Percentiles rank a stretch among this genome's conserved stretches.
These are phyloP conservation scores for Dyspetes luteomarginatus DNA, from an alignment of 2,888 invertebrate species.

Conservation along the genomic window DNA sequence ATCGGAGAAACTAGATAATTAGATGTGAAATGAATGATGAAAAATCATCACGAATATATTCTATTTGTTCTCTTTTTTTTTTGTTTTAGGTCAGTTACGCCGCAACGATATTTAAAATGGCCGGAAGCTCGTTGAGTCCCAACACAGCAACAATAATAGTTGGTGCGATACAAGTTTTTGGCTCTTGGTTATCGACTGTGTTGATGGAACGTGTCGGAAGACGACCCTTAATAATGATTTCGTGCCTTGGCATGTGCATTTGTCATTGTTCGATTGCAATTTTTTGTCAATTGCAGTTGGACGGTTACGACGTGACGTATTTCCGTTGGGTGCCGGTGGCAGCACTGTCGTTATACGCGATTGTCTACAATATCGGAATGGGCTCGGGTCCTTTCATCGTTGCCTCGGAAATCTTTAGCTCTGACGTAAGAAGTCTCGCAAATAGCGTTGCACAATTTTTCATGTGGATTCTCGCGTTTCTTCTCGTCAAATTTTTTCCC, in stretches of 20 bases:
- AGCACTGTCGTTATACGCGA: constrained; percentile 84
- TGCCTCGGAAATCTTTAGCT: constrained; percentile 84
- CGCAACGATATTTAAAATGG: constrained; percentile 84
- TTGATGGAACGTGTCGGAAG: constrained; percentile 87
- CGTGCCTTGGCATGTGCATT: constrained; percentile 80
- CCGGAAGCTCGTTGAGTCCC: constrained; percentile 84
- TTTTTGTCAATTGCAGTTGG: constrained; percentile 78
- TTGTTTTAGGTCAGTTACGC: constrained; percentile 83
- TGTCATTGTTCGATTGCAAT: constrained; percentile 78
- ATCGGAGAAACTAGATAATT: constrained; percentile 1
- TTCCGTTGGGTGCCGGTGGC: constrained; percentile 85
- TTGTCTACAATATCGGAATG: constrained; percentile 84
- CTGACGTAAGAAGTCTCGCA: constrained; percentile 74
- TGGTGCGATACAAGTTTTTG: constrained; percentile 85
- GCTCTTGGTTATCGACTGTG: constrained; percentile 83
- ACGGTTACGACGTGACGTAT: constrained; percentile 71
- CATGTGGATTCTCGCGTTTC: constrained; percentile 77
- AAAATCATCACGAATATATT: no score
- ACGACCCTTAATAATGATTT: constrained; percentile 83
- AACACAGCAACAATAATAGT: constrained; percentile 86
- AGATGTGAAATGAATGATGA: no score
- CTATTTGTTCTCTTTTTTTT: constrained; percentile 65
- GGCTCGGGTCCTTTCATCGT: constrained; percentile 85
- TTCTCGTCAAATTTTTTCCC: constrained; percentile 77
- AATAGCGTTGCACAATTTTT: constrained; percentile 70